Evolutionary conservation across 1,140 invertebrate genomes (phyloP), one percentile per base, ranked within the genome.

Genomic region (Drosophila carrolli): DNA sequence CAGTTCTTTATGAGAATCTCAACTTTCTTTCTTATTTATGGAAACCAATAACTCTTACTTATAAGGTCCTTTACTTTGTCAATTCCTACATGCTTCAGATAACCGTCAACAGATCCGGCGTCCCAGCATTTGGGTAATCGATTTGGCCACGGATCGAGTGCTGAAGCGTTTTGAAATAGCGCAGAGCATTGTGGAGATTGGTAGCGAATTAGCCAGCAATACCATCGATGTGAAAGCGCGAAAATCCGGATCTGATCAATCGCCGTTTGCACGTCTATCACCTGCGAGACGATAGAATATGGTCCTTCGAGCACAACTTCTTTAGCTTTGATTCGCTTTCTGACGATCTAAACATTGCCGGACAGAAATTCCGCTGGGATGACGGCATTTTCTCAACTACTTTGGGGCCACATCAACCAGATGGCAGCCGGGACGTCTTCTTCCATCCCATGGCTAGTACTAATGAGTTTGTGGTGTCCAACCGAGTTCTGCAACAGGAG

Each of bases 311-410:
- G 23, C 96, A 97, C 73, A 96, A 96, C 75, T 97, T 94, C 83
- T 96, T 96, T 85, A 93, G 94, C 80, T 94, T 96, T 51, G 96
- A 96, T 90, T 95, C 96, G 1, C 76, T 94, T 1, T 92, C 94
- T 44, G 95, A 96, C 0, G 95, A 96, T 81, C 94, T 96, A 72
- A 94, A 94, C 55, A 94, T 96, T 40, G 94, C 94, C 41, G 95
- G 94, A 6, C 93, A 94, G 51, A 91, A 93, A 1, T 96, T 96
- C 81, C 95, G 95, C 89, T 96, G 95, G 95, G 94, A 94, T 50
- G 96, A 96, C 78, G 96, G 96, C 1, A 92, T 96, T 5, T 96
- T 96, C 83, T 96, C 95, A 58, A 84, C 95, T 0, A 94, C 95
- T 0, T 71, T 96, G 29, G 94, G 95, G 0, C 93, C 94, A 0